Evolutionary conservation across 2,797 vertebrate species (phyloP), one percentile per base, ranked within the genome.

Genomic region (Hoplostethus atlanticus): DNA sequence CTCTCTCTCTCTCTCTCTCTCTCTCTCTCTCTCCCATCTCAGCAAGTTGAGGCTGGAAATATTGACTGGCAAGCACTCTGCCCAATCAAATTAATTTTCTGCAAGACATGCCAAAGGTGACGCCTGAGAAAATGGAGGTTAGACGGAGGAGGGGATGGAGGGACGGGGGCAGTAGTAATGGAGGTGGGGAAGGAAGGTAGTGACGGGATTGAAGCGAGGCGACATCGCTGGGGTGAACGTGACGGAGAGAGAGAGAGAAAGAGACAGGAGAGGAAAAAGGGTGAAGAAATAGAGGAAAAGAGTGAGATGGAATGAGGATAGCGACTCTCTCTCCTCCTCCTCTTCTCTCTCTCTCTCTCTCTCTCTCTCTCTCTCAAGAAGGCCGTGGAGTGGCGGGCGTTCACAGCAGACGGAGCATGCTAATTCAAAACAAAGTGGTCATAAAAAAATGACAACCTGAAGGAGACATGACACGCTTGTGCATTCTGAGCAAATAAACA

Each of bases 31-130:
- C 87, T 89, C 85, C 21, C 21, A 21, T 86, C 89, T 86, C 86
- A 21, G 21, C 21, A 21, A 21, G 21, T 21, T 21, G 21, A 21
- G 21, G 87, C 77, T 88, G 80, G 81, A 93, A 90, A 92, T 93
- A 90, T 89, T 89, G 92, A 93, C 89, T 90, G 85, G 91, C 88
- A 90, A 91, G 90, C 90, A 90, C 86, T 92, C 79, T 86, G 85
- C 82, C 89, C 89, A 94, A 93, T 93, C 87, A 92, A 91, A 92
- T 91, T 84, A 84, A 89, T 91, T 93, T 92, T 88, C 86, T 88
- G 81, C 75, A 85, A 90, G 86, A 91, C 82, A 89, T 85, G 85
- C 90, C 89, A 90, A 92, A 91, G 90, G 91, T 90, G 86, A 91
- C 61, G 83, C 84, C 86, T 83, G 81, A 87, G 83, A 87, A 91